Base-by-base conservation (phyloP, 1,140 invertebrate genomes). In the Nylanderia fulva region DNA sequence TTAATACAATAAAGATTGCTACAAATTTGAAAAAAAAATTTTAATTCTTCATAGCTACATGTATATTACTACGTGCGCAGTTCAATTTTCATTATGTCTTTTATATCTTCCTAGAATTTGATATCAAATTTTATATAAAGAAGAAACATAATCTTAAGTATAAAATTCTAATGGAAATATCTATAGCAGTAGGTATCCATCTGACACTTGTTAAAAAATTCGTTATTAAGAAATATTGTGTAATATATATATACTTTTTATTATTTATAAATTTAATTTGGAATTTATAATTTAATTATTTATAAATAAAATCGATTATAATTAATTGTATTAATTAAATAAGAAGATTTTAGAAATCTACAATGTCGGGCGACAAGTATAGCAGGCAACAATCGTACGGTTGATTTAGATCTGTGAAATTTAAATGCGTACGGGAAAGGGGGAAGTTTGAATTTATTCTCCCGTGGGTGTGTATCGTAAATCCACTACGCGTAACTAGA, bases 371-470 rank as follows among this genome's bases (percentile, higher is more conserved):
- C 42, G 61, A 52, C 61, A 68, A 18, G 27, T 24, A 27, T 48
- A 48, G 60, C 13, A 52, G 27, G 21, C 56, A 63, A 21, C 75
- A 45, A 68, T 66, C 24, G 7, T 15, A 6, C 54, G 39, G 54
- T 77, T 76, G 58, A 84, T 84, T 75, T 84, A 84, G 45, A 45
- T 82, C 29, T 68, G 52, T 21, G 52, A 71, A n/a, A 72, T 82
- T 52, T 82, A 60, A 82, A 82, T 82, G 71, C 71, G 63, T 0
- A 15, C 15, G 15, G 45, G 45, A 15, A 15, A 48, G 15, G 45
- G 15, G 15, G 42, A 48, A 82, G 77, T 72, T 82, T 71, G 66
- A 72, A 58, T 82, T 82, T 72, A 82, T 82, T 33, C 77, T 68
- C 77, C 36, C n/a, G 18, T 29, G 77, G 36, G n/a, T 82, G 39